Conservation (phyloP, 1,140 invertebrate species). For the Cherax quadricarinatus region DNA sequence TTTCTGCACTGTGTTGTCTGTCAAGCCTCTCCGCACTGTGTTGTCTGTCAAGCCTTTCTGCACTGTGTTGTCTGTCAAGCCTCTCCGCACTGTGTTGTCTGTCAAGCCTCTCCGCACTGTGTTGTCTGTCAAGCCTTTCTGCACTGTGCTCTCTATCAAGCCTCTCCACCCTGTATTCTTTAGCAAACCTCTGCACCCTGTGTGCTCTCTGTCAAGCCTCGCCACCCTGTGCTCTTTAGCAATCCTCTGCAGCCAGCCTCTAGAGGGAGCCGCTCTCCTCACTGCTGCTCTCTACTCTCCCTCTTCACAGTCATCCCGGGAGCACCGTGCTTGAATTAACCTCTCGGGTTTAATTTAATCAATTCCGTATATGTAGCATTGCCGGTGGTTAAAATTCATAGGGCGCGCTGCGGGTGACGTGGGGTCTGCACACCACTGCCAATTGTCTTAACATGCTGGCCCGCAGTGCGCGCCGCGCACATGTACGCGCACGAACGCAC, state of each 20-base stretch:
- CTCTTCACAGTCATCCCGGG: neutral
- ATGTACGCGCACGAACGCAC: no score
- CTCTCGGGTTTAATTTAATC: neutral
- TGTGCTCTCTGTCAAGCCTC: no score
- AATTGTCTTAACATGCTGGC: neutral
- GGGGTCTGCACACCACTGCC: neutral
- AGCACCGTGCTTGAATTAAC: neutral
- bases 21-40: no score
- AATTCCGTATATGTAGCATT: constrained; percentile 1
- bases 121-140: neutral
- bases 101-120: no score
- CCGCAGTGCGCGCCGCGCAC: neutral
- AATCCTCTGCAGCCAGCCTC: no score
- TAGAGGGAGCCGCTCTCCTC: no score
- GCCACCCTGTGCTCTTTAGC: no score
- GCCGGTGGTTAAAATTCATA: constrained; percentile 4
- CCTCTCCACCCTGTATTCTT: neutral
- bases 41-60: no score
- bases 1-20: neutral
- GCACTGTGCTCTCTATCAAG: no score
- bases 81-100: no score
- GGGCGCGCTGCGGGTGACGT: neutral
- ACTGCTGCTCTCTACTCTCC: neutral
- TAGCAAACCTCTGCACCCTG: no score
- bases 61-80: no score